These are phyloP conservation scores for Eupithecia insigniata DNA, from an alignment of 2,888 invertebrate species.

Conservation along the genomic window DNA sequence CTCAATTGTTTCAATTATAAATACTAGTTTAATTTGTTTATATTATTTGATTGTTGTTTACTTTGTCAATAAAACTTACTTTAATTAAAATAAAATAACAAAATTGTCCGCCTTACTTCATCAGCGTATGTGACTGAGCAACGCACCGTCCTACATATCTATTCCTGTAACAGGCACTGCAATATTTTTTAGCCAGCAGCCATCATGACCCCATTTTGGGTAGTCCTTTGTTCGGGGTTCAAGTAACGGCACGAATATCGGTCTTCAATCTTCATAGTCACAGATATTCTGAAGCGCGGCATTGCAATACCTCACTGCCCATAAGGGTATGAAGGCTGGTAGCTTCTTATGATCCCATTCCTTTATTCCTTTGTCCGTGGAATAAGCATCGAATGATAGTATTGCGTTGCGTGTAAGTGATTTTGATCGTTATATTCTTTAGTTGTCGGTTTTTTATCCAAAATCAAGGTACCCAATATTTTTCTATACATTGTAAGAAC, in stretches of 20 bases:
- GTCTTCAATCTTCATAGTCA: neutral
- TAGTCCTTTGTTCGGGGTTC: slow-evolving; percentile 39
- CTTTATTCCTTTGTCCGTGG: slow-evolving; percentile 14
- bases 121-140: neutral
- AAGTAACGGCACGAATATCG: slow-evolving; percentile 6
- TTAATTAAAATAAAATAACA: too few species aligned
- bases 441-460: neutral
- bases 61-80: too few species aligned
- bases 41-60: too few species aligned
- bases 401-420: neutral
- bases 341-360: neutral
- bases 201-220: slow-evolving; percentile 61
- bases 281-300: neutral
- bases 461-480: neutral
- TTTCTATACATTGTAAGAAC: neutral
- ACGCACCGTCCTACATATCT: slow-evolving; percentile 71
- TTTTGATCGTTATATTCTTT: neutral
- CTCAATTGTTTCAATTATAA: too few species aligned
- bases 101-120: too few species aligned
- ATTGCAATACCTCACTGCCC: neutral
- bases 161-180: slow-evolving; percentile 78
- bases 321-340: neutral
- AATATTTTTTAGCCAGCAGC: slow-evolving; percentile 69
- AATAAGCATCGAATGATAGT: neutral
- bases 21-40: too few species aligned